Percentiles rank a stretch among this genome's conserved stretches.
Conservation (phyloP, 1,140 invertebrate genomes). For the Aphidius gifuensis region DNA sequence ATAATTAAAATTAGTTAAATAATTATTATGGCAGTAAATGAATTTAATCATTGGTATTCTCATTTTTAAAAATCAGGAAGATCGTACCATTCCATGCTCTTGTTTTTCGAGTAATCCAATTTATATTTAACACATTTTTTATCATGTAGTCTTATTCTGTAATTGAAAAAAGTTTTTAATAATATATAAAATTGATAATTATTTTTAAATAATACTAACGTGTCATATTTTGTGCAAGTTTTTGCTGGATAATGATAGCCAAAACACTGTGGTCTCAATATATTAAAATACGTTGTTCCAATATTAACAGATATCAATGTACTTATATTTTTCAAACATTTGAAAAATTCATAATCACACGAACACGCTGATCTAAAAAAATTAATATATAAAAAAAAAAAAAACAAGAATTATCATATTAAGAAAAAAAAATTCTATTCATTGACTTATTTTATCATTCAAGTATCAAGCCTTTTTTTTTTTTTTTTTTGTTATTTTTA, state of each 20-base stretch:
- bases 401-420: background rate
- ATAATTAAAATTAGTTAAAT: too few relatives aligned
- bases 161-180: constrained; percentile 35
- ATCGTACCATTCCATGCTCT: constrained; percentile 60
- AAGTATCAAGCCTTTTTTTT: too few relatives aligned
- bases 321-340: constrained; percentile 56
- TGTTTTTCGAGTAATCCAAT: constrained; percentile 50
- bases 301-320: constrained; percentile 54
- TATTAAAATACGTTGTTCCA: constrained; percentile 58
- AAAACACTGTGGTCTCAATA: constrained; percentile 60
- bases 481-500: too few relatives aligned
- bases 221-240: constrained; percentile 49
- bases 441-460: background rate
- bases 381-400: background rate
- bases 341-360: constrained; percentile 58
- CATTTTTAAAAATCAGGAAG: constrained; percentile 50
- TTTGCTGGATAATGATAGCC: constrained; percentile 53
- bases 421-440: background rate
- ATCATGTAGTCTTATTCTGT: constrained; percentile 46
- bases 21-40: background rate
- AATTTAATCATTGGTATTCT: background rate
- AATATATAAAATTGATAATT: constrained; percentile 8
- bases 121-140: constrained; percentile 56
- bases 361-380: constrained; percentile 57
- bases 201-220: constrained; percentile 36